Conservation (phyloP, 2,888 invertebrate species). For the Terebella lapidaria region DNA sequence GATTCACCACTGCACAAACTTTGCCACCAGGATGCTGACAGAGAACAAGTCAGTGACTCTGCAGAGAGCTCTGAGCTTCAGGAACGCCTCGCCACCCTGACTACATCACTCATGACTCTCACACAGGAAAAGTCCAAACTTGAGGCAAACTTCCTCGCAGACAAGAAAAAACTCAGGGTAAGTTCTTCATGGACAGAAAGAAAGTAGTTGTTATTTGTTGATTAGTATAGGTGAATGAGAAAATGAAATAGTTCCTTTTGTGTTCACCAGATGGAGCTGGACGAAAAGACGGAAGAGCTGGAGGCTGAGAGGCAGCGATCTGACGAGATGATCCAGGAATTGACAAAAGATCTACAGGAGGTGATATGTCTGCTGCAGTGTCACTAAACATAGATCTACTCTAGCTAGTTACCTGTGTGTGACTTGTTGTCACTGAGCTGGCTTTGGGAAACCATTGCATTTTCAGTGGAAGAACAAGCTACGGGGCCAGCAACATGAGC, state of each 20-base stretch:
- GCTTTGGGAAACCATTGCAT: too few relatives aligned
- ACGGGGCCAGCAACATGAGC: constrained; percentile 64
- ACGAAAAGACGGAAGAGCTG: background rate
- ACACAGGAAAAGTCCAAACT: constrained; percentile 77
- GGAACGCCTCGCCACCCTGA: constrained; percentile 45
- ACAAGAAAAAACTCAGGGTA: constrained; percentile 54
- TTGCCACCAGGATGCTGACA: background rate
- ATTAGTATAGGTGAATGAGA: too few relatives aligned
- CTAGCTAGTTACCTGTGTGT: too few relatives aligned
- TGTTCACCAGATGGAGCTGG: background rate
- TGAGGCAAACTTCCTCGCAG: constrained; percentile 75
- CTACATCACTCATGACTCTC: constrained; percentile 65
- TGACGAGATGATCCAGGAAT: background rate
- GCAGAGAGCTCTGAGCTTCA: constrained; percentile 6
- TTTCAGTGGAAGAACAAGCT: constrained; percentile 20
- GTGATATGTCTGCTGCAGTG: background rate
- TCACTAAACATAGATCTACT: too few relatives aligned
- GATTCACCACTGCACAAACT: too few relatives aligned
- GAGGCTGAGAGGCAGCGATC: background rate
- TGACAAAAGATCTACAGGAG: background rate
- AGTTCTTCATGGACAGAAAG: too few relatives aligned
- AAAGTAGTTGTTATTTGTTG: too few relatives aligned
- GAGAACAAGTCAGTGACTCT: background rate
- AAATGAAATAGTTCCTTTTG: too few relatives aligned
- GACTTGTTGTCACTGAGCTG: too few relatives aligned